A percentile compares a stretch with the other conserved stretches of the same genome.
Conservation (phyloP, 2,113 vertebrate species). For the Thinocorus orbignyianus region DNA sequence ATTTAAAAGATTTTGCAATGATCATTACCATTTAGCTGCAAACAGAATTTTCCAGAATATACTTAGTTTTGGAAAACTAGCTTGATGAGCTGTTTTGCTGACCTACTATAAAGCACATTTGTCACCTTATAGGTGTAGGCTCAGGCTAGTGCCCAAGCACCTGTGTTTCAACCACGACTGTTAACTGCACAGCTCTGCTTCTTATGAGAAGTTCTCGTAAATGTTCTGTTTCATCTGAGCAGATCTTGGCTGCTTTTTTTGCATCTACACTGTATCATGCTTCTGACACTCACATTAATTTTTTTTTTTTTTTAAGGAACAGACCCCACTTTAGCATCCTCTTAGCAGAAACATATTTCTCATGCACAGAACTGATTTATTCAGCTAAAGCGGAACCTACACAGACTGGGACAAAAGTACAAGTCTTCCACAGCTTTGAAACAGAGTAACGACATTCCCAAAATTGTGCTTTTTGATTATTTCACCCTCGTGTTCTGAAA, state of each 20-base stretch:
- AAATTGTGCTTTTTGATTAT: fast-evolving
- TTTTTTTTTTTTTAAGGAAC: conserved; percentile 3
- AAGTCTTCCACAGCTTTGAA: neutral
- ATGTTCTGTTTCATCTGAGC: neutral
- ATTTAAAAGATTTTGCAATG: neutral
- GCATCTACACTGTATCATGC: neutral
- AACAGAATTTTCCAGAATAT: neutral
- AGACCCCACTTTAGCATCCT: neutral
- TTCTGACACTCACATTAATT: conserved; percentile 18
- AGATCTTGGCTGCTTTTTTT: conserved; percentile 11
- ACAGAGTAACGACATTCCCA: neutral
- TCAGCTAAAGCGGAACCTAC: neutral
- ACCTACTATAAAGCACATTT: neutral
- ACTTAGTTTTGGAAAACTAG: neutral
- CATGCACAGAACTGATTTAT: neutral
- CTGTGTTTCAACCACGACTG: neutral
- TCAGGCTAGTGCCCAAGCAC: neutral
- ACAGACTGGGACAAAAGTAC: neutral
- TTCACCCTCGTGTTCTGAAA: neutral
- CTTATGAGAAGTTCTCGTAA: neutral
- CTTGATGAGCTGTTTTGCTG: conserved; percentile 13
- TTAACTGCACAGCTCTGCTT: neutral
- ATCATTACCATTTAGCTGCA: neutral
- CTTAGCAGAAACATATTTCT: conserved; percentile 14
- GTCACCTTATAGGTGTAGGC: neutral